A percentile compares a stretch with the other conserved stretches of the same genome.
Conservation (phyloP, 2,113 vertebrate genomes). For the Oreochromis aureus region DNA sequence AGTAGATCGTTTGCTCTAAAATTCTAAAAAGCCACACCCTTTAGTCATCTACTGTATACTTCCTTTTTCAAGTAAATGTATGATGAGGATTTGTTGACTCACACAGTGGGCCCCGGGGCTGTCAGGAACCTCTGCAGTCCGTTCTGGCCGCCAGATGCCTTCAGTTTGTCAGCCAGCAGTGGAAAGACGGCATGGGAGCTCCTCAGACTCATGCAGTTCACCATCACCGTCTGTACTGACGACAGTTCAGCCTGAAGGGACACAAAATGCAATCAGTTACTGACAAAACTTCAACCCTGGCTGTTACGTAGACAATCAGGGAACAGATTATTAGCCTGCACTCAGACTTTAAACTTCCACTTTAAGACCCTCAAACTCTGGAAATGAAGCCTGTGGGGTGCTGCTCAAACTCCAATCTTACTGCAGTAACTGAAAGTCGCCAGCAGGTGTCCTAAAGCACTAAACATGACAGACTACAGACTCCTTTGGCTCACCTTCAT, state of each 20-base stretch:
- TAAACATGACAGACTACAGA: background rate
- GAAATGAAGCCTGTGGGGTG: fast-evolving
- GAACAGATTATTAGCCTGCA: background rate
- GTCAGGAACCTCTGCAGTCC: constrained; percentile 79
- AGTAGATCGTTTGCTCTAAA: fast-evolving
- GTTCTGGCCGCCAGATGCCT: constrained; percentile 30
- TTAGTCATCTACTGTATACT: background rate
- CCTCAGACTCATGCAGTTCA: constrained; percentile 92
- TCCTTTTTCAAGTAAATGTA: background rate
- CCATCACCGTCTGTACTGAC: constrained; percentile 66
- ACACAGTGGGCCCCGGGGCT: constrained; percentile 79
- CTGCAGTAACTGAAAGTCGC: background rate
- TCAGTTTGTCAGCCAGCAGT: constrained; percentile 77
- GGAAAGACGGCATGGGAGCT: constrained; percentile 83
- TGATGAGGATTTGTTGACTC: constrained; percentile 50
- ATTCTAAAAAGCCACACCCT: background rate
- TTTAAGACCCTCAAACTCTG: background rate
- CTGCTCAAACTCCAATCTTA: background rate
- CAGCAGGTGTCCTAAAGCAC: background rate
- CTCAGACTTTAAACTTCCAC: background rate
- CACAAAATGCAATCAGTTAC: fast-evolving
- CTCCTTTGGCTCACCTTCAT: constrained; percentile 70
- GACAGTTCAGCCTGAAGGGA: constrained; percentile 69
- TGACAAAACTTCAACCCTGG: background rate
- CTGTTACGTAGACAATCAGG: background rate